A percentile compares a stretch with the other conserved stretches of the same genome.
These are phyloP conservation scores for Bembecia ichneumoniformis DNA, from an alignment of 2,888 invertebrate species.

Conservation along the genomic window DNA sequence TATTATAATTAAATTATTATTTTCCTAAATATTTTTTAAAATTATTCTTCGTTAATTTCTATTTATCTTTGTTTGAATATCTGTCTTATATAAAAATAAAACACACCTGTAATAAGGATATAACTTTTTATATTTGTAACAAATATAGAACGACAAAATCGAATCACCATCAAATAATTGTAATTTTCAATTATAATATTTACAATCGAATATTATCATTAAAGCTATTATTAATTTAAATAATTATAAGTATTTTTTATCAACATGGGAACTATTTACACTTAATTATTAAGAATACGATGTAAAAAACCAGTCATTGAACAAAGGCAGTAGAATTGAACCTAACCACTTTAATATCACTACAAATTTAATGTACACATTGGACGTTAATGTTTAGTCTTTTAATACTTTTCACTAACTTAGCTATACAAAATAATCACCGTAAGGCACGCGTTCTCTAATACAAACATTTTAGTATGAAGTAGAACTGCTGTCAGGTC, in stretches of 20 bases:
- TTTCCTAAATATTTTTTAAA: too few relatives aligned
- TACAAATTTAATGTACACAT: slow-evolving; percentile 14
- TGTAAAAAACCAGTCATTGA: slow-evolving; percentile 45
- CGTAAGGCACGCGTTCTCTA: slow-evolving; percentile 40
- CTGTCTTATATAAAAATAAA: slow-evolving; percentile 10
- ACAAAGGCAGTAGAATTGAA: slow-evolving; percentile 49
- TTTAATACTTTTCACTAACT: too few relatives aligned
- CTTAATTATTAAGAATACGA: slow-evolving; percentile 30
- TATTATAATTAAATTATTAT: too few relatives aligned
- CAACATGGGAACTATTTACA: slow-evolving; percentile 27
- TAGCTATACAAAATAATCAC: slow-evolving; percentile 3
- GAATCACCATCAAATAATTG: neutral
- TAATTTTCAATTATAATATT: slow-evolving; percentile 34
- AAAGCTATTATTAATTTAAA: slow-evolving; percentile 53
- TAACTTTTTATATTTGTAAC: slow-evolving; percentile 68
- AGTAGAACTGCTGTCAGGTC: slow-evolving; percentile 85
- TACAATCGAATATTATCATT: slow-evolving; percentile 43
- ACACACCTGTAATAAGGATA: slow-evolving; percentile 29
- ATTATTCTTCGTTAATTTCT: too few relatives aligned
- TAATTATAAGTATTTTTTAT: slow-evolving; percentile 31
- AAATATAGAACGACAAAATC: slow-evolving; percentile 48
- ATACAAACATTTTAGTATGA: slow-evolving; percentile 52
- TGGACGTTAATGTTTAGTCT: slow-evolving; percentile 29
- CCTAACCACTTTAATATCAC: too few relatives aligned
- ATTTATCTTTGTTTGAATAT: too few relatives aligned